Percentiles rank a stretch among this genome's conserved stretches.
Evolutionary conservation across 1,140 invertebrate genomes (phyloP).

Genomic region (Oryctes rhinoceros): DNA sequence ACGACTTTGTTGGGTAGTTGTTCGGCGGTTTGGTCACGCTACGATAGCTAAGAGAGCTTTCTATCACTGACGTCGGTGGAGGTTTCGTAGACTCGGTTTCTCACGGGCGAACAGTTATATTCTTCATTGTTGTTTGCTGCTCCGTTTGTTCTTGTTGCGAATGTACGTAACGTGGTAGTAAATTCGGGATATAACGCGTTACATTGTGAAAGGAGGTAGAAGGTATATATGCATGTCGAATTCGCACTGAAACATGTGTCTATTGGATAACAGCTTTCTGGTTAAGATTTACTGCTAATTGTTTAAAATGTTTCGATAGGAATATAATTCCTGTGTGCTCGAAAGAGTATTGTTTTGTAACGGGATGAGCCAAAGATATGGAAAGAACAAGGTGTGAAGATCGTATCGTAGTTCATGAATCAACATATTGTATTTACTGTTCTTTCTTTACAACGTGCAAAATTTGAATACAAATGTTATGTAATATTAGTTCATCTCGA

Average conservation of each 20-base stretch:
- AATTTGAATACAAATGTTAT: too few species aligned
- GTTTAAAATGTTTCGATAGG: not conserved
- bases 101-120: slow-evolving; percentile 26
- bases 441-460: too few species aligned
- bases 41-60: slow-evolving; percentile 16
- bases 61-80: not conserved
- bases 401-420: too few species aligned
- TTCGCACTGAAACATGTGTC: not conserved
- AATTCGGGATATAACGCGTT: not conserved
- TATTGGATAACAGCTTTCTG: not conserved
- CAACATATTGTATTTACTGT: too few species aligned
- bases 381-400: too few species aligned
- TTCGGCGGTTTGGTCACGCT: slow-evolving; percentile 14
- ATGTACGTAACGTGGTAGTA: not conserved
- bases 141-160: slow-evolving; percentile 7
- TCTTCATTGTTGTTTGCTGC: slow-evolving; percentile 28
- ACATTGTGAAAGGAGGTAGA: too few species aligned
- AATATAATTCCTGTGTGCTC: not conserved
- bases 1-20: not conserved
- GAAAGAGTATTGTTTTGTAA: not conserved
- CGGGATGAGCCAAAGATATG: not conserved
- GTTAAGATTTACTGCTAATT: not conserved
- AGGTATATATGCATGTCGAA: too few species aligned
- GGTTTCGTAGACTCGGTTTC: not conserved
- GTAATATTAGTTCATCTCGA: too few species aligned